These are phyloP conservation scores for Sarcophaga peregrina DNA, from an alignment of 1,140 invertebrate species.

Conservation along the genomic window DNA sequence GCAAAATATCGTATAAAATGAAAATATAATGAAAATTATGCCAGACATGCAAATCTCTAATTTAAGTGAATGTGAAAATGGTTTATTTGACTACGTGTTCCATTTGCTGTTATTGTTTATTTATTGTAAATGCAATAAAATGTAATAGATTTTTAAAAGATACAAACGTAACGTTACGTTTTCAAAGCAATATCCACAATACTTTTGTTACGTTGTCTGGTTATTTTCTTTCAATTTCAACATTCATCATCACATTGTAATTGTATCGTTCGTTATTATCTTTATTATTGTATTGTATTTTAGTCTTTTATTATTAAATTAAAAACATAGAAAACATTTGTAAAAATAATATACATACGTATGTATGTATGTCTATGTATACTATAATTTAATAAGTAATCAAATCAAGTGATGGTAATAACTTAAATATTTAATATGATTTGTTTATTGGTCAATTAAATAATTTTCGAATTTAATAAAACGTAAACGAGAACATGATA, in stretches of 20 bases:
- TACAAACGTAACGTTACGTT: constrained; percentile 3
- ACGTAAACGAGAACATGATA: no score
- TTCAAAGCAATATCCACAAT: background rate
- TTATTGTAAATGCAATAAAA: constrained; percentile 22
- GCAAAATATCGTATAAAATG: background rate
- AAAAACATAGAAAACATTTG: background rate
- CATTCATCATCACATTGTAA: background rate
- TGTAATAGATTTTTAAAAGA: constrained; percentile 37
- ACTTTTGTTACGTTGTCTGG: background rate
- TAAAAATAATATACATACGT: no score
- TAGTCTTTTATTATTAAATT: background rate
- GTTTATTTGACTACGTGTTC: constrained; percentile 33
- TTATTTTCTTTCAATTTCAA: background rate
- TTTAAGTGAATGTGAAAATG: constrained; percentile 37
- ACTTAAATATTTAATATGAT: background rate
- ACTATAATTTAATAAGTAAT: background rate
- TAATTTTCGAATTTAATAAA: background rate
- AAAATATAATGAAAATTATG: constrained; percentile 24
- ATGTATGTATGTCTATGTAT: no score
- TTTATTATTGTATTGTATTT: background rate
- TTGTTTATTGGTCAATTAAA: constrained; percentile 5
- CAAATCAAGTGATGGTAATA: background rate
- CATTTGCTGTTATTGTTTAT: constrained; percentile 36
- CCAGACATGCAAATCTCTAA: constrained; percentile 41
- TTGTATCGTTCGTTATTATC: constrained; percentile 6